Evolutionary conservation across 2,113 vertebrate genomes (phyloP), one percentile per base, ranked within the genome.

Genomic region (Hippopotamus amphibius): DNA sequence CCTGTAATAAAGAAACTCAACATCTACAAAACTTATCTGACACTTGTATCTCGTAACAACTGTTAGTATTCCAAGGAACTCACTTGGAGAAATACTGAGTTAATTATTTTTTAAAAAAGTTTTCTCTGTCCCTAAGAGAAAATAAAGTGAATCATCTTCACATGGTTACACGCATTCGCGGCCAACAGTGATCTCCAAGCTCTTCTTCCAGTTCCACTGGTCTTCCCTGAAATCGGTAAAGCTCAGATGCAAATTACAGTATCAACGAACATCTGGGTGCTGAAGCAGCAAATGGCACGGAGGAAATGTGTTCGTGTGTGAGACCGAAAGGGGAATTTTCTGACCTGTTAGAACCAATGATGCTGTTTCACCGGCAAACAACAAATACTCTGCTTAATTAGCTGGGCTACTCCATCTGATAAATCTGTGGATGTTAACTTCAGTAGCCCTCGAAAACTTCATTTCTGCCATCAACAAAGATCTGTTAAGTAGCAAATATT

Each of bases 391-490:
- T 74, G 24, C 17, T 82, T 69, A 59, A 88, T 68, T 76, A 76
- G 14, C 17, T 28, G 33, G 11, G 4, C 33, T 68, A 33, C 16
- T 63, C 14, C 4, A 57, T 80, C 3, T 43, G 43, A 26, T 13
- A 88, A 94, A 77, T 43, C 22, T 71, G 12, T 33, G 66, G 16
- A 77, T 53, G 71, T 33, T 68, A 87, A 80, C 41, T 74, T 82
- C 7, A 50, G 14, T 55, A 81, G 12, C 24, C 15, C 66, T 57
- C 7, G 69, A 53, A 83, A 90, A 87, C 2, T n/a, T 85, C 41
- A 88, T 55, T 83, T 90, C 63, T 94, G 76, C n/a, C 22, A n/a
- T 82, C 81, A 74, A 88, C 19, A 66, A 91, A 21, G 13, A 82
- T 55, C 33, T 68, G 37, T 80, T 46, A 88, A 74, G 19, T 43